Evolutionary conservation across 2,797 vertebrate genomes (phyloP).

Genomic region (Pantherophis alleghaniensis): DNA sequence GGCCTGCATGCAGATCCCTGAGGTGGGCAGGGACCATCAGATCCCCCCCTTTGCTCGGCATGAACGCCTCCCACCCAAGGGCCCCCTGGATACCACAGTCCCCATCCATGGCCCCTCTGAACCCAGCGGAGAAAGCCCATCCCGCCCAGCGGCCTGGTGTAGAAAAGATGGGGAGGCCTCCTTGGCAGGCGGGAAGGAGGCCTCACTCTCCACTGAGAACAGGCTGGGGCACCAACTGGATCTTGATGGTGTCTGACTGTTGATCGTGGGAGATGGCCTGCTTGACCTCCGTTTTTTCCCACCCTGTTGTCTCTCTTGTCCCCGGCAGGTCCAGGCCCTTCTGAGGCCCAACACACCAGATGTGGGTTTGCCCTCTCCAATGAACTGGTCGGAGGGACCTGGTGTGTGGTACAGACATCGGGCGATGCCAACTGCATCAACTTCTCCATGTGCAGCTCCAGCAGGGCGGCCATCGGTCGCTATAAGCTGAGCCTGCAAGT

Average conservation of each 20-base stretch:
- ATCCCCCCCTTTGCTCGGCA: neutral
- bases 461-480: conserved; percentile 72
- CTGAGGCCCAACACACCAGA: conserved; percentile 69
- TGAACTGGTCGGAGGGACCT: conserved; percentile 45
- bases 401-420: conserved; percentile 55
- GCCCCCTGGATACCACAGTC: neutral
- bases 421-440: neutral
- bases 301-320: neutral
- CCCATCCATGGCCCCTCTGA: neutral
- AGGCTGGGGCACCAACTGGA: neutral
- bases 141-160: neutral
- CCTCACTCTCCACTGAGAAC: neutral
- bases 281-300: rapidly evolving
- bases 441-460: conserved; percentile 71
- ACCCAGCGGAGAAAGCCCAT: no score
- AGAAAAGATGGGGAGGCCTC: neutral
- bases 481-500: conserved; percentile 69
- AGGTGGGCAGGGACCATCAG: neutral
- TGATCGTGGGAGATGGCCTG: neutral
- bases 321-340: conserved; percentile 72
- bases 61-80: neutral
- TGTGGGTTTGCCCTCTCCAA: conserved; percentile 63
- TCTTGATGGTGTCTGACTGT: neutral
- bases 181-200: neutral
- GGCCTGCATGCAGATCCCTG: neutral